phyloP scores from a whole-genome alignment of 1,140 invertebrate genomes.

The Pteromalus puparum region DNA sequence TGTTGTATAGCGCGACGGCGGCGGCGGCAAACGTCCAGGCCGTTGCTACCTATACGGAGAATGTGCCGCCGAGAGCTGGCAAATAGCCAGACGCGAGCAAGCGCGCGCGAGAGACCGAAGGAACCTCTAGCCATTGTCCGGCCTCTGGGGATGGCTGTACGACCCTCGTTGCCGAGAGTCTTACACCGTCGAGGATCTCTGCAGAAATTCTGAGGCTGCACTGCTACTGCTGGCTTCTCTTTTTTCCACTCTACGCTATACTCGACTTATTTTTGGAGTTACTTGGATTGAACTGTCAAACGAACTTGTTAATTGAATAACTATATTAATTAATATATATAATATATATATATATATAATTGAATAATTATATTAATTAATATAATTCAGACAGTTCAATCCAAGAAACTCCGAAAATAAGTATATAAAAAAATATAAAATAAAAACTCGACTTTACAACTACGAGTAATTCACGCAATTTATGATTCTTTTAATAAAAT shows the following conservation, averaged over 20 bases:
- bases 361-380: too few species aligned
- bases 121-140: conserved; percentile 38
- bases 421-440: too few species aligned
- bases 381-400: too few species aligned
- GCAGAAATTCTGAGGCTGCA: neutral
- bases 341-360: too few species aligned
- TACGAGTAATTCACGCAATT: too few species aligned
- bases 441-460: too few species aligned
- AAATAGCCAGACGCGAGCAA: conserved; percentile 41
- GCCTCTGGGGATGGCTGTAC: neutral
- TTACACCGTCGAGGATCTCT: neutral
- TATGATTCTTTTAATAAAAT: too few species aligned
- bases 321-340: too few species aligned
- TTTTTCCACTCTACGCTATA: neutral
- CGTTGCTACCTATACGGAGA: conserved; percentile 11
- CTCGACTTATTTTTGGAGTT: too few species aligned
- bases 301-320: too few species aligned
- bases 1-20: conserved; percentile 21
- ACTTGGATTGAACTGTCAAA: too few species aligned
- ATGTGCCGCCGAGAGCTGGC: conserved; percentile 50
- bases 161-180: neutral
- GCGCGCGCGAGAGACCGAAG: conserved; percentile 10
- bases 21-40: conserved; percentile 32
- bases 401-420: too few species aligned
- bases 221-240: neutral